A percentile compares a stretch with the other conserved stretches of the same genome.
Evolutionary conservation across 2,113 vertebrate genomes (phyloP).

Genomic region (Cynocephalus volans): DNA sequence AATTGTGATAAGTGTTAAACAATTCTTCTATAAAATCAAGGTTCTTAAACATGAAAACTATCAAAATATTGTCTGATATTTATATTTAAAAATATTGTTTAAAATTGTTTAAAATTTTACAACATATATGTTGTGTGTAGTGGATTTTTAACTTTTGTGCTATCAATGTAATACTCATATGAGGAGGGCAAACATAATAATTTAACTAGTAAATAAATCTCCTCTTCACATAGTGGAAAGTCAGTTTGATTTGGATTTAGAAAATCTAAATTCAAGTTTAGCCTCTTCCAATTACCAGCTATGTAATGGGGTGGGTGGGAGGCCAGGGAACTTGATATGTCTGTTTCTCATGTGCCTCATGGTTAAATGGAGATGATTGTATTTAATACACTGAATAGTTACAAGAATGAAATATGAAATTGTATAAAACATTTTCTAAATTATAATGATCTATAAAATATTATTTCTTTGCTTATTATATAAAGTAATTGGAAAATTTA

Average conservation of each 20-base stretch:
- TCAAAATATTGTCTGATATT: background rate
- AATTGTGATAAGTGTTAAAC: background rate
- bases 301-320: rapidly evolving
- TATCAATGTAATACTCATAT: background rate
- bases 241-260: background rate
- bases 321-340: background rate
- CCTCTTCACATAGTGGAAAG: background rate
- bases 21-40: background rate
- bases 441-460: background rate
- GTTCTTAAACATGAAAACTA: background rate
- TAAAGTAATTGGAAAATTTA: background rate
- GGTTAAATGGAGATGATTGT: background rate
- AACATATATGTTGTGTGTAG: background rate
- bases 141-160: background rate
- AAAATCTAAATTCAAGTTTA: background rate
- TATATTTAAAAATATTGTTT: background rate
- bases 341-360: background rate
- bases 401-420: background rate
- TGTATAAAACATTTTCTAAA: conserved; percentile 13
- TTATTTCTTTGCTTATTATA: background rate
- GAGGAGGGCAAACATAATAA: background rate
- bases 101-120: background rate
- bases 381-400: background rate
- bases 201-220: conserved; percentile 33
- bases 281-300: background rate